Percentiles rank a stretch among this genome's conserved stretches.
These are phyloP conservation scores for Chloroclysta siterata DNA, from an alignment of 2,888 invertebrate genomes.

Conservation along the genomic window DNA sequence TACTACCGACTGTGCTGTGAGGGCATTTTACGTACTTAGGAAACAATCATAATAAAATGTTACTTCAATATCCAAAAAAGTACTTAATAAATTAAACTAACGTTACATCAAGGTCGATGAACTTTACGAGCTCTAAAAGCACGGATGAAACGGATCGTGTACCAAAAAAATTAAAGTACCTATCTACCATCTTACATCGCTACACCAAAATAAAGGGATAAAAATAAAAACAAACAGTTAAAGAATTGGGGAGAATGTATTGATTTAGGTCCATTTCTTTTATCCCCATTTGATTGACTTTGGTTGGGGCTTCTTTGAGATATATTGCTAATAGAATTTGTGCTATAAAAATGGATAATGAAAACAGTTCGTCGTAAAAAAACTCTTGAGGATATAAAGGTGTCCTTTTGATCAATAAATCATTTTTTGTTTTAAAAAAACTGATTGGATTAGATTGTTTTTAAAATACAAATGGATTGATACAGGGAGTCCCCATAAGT, in stretches of 20 bases:
- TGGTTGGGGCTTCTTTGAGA: conserved; percentile 34
- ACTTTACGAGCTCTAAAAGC: conserved; percentile 29
- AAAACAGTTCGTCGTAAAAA: conserved; percentile 25
- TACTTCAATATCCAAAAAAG: conserved; percentile 18
- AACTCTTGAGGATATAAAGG: conserved; percentile 18
- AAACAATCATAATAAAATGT: conserved; percentile 23
- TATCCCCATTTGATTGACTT: conserved; percentile 38
- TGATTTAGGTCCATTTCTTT: conserved; percentile 38
- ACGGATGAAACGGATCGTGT: conserved; percentile 33
- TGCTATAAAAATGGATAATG: conserved; percentile 26
- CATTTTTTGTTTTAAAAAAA: too few species aligned
- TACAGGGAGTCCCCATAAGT: too few species aligned
- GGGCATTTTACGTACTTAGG: background rate
- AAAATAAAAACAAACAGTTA: conserved; percentile 42
- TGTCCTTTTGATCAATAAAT: conserved; percentile 18
- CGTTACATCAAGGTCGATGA: conserved; percentile 34
- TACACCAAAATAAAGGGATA: conserved; percentile 39
- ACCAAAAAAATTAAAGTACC: conserved; percentile 29
- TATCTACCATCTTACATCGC: conserved; percentile 33
- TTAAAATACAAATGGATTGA: too few species aligned
- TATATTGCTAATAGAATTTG: conserved; percentile 41
- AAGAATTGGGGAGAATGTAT: conserved; percentile 41
- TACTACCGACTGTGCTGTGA: too few species aligned
- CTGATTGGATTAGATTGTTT: too few species aligned
- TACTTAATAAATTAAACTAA: conserved; percentile 31